These are phyloP conservation scores for Synanthedon andrenaeformis DNA, from an alignment of 2,888 invertebrate species.

Conservation along the genomic window DNA sequence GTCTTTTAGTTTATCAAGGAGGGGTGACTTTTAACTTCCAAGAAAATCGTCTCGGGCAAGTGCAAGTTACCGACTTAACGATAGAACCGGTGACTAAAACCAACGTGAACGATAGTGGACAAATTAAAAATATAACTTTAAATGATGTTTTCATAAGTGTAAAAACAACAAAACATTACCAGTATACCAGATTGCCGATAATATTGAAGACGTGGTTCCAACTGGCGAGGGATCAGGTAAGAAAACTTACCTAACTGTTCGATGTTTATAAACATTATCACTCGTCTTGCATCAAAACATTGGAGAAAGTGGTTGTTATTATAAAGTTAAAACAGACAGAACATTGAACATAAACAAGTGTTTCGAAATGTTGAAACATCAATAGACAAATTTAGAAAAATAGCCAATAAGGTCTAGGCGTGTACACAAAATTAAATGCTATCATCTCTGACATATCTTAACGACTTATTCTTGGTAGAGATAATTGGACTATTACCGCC, in stretches of 20 bases:
- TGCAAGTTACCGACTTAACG: slow-evolving; percentile 54
- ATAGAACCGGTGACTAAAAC: slow-evolving; percentile 67
- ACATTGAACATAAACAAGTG: neutral
- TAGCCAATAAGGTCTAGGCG: neutral
- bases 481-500: neutral
- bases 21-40: slow-evolving; percentile 61
- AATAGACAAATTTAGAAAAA: neutral
- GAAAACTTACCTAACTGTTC: neutral
- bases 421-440: neutral
- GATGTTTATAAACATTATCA: slow-evolving; percentile 11
- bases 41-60: slow-evolving; percentile 53
- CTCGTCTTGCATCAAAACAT: neutral
- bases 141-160: slow-evolving; percentile 95
- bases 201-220: slow-evolving; percentile 97
- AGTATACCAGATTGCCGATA: slow-evolving; percentile 84
- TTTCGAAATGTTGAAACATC: neutral
- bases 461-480: neutral
- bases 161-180: slow-evolving; percentile 92
- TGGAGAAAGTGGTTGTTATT: neutral
- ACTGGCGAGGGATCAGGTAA: slow-evolving; percentile 90
- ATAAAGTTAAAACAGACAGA: neutral
- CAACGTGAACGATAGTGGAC: slow-evolving; percentile 42
- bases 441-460: neutral
- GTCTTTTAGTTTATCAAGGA: slow-evolving; percentile 73
- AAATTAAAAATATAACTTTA: slow-evolving; percentile 73